phyloP scores from a whole-genome alignment of 2,888 invertebrate genomes.

The Dynastes hyllus region DNA sequence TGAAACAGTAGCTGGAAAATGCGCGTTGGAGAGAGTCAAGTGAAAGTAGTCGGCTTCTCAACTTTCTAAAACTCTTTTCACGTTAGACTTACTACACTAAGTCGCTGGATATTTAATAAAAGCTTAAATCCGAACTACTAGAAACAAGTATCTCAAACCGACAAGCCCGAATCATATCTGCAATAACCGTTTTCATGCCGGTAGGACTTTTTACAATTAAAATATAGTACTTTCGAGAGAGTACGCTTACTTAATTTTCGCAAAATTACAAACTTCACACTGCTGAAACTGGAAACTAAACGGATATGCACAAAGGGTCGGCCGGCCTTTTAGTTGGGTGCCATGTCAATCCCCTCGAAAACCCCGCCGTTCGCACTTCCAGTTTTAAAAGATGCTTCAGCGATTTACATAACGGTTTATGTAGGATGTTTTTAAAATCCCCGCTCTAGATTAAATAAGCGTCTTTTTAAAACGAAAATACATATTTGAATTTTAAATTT shows the following conservation, averaged over 20 bases:
- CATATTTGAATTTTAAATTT: slow-evolving; percentile 37
- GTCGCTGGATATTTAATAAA: slow-evolving; percentile 10
- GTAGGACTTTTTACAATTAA: slow-evolving; percentile 23
- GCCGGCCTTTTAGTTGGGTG: slow-evolving; percentile 1
- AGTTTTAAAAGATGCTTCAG: slow-evolving; percentile 1
- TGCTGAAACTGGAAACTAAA: slow-evolving; percentile 14
- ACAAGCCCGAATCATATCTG: slow-evolving; percentile 2
- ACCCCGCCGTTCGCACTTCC: background rate
- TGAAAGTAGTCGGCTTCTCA: background rate
- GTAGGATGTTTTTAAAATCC: slow-evolving; percentile 23
- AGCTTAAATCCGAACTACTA: slow-evolving; percentile 5
- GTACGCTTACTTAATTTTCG: slow-evolving; percentile 19
- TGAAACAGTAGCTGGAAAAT: slow-evolving; percentile 6
- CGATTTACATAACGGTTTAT: slow-evolving; percentile 34
- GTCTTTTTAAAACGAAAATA: slow-evolving; percentile 30
- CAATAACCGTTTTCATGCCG: background rate
- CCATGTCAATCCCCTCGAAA: slow-evolving; percentile 3
- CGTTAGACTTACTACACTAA: background rate
- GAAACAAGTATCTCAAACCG: background rate
- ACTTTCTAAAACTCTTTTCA: slow-evolving; percentile 12
- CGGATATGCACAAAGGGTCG: background rate
- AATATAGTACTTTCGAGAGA: slow-evolving; percentile 14
- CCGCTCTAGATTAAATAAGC: slow-evolving; percentile 21
- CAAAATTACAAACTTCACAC: slow-evolving; percentile 38
- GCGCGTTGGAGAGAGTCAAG: background rate